Base-by-base conservation (phyloP, 2,888 invertebrate genomes). In the Trachelus iudaicus region DNA sequence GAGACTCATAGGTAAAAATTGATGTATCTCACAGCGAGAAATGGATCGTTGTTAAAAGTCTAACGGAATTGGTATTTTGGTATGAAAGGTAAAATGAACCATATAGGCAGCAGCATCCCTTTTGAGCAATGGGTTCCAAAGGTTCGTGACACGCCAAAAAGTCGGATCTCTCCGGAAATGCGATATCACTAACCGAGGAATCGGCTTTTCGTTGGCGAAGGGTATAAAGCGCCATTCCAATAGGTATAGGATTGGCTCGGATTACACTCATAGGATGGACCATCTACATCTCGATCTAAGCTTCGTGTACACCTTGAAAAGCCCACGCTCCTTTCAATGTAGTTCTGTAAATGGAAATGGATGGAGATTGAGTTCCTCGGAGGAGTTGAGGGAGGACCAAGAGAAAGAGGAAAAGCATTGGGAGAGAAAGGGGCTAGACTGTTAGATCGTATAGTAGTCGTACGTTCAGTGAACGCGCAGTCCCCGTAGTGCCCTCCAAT, bases 311-410 rank as follows among this genome's bases (percentile, higher is more conserved):
- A 33, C 69, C 68, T 71, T 73, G 34, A 35, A 34, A 37, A 78
- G 73, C 78, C 78, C 78, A 78, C 78, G 78, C 78, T 79, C 83
- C 77, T 80, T 78, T 82, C 76, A 77, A 78, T 82, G 81, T 80
- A 78, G 76, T 78, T 81, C 81, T 81, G 82, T 84, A 84, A 84
- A 84, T 84, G 84, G 84, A 84, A 84, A 84, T 82, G 80, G 84
- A 84, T 83, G 83, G 82, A 84, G 83, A 84, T 84, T 83, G 84
- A 84, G 83, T 83, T 83, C 81, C 80, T 81, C 77, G 78, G 81
- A 81, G 79, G 76, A 76, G 35, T 75, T 34, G 40, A 73, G 34
- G 31, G 77, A 73, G 77, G 69, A 73, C 74, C 34, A 31, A 69
- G 34, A 75, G 71, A 13, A 75, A 33, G 69, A 69, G 31, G n/a